phyloP scores from a whole-genome alignment of 2,888 invertebrate genomes.

The Yponomeuta plumbellus region DNA sequence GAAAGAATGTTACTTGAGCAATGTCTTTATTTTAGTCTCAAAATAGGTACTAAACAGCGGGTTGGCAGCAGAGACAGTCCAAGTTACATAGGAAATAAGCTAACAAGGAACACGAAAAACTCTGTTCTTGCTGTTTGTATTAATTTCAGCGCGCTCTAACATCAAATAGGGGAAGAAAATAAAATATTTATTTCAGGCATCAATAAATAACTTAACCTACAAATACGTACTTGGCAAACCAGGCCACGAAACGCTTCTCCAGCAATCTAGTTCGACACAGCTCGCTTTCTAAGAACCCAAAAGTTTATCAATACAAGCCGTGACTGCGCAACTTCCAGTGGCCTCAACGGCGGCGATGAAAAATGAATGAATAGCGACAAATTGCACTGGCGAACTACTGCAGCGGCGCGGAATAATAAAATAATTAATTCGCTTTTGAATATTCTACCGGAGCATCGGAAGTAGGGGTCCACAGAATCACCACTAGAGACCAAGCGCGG shows the following conservation, averaged over 20 bases:
- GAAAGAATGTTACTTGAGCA: too few species aligned
- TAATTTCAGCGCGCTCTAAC: too few species aligned
- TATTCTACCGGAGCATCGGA: neutral
- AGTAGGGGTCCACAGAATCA: neutral
- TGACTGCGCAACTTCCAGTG: neutral
- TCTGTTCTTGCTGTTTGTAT: too few species aligned
- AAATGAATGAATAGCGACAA: neutral
- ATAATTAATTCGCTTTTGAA: neutral
- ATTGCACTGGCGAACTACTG: neutral
- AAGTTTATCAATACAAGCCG: neutral
- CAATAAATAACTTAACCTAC: too few species aligned
- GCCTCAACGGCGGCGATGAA: neutral
- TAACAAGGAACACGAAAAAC: too few species aligned
- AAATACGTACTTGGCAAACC: neutral
- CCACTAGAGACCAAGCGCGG: neutral
- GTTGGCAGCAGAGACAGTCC: too few species aligned
- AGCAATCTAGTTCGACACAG: neutral
- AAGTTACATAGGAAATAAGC: too few species aligned
- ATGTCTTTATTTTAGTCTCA: too few species aligned
- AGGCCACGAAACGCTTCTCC: neutral
- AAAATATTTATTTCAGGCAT: too few species aligned
- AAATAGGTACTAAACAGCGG: too few species aligned
- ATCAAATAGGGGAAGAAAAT: too few species aligned
- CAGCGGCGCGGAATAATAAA: conserved; percentile 1
- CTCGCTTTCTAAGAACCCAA: neutral